phyloP scores from a whole-genome alignment of 2,888 invertebrate species.

The Diarsia dahlii region DNA sequence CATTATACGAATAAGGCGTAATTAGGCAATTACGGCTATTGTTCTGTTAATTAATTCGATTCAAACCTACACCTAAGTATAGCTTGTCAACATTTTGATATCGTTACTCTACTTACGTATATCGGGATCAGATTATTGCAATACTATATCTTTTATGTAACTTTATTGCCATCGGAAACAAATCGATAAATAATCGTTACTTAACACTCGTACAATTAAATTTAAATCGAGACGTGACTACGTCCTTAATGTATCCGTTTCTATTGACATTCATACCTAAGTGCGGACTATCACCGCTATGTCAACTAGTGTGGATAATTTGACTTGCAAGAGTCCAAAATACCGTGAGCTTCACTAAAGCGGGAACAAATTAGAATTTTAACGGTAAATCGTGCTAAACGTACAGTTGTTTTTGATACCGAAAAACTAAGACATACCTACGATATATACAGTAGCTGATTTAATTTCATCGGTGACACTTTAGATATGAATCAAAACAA shows the following conservation, averaged over 20 bases:
- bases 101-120: constrained; percentile 41
- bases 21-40: constrained; percentile 47
- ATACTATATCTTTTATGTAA: constrained; percentile 48
- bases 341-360: constrained; percentile 39
- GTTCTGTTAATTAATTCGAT: constrained; percentile 51
- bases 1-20: constrained; percentile 35
- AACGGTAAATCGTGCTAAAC: constrained; percentile 39
- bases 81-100: constrained; percentile 45
- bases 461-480: constrained; percentile 17
- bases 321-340: constrained; percentile 46
- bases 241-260: constrained; percentile 10
- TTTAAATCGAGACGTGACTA: constrained; percentile 47
- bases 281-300: constrained; percentile 40
- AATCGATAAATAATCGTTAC: constrained; percentile 50
- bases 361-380: constrained; percentile 40
- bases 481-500: constrained; percentile 21
- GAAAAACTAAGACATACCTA: constrained; percentile 5
- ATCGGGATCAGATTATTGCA: constrained; percentile 34
- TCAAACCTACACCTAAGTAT: constrained; percentile 28
- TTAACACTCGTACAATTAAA: constrained; percentile 42
- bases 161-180: constrained; percentile 41
- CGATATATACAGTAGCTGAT: neutral
- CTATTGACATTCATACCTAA: constrained; percentile 43
- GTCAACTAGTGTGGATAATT: constrained; percentile 50
- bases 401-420: constrained; percentile 5